Evolutionary conservation across 2,797 vertebrate genomes (phyloP), one percentile per base, ranked within the genome.

Genomic region (Champsocephalus gunnari): DNA sequence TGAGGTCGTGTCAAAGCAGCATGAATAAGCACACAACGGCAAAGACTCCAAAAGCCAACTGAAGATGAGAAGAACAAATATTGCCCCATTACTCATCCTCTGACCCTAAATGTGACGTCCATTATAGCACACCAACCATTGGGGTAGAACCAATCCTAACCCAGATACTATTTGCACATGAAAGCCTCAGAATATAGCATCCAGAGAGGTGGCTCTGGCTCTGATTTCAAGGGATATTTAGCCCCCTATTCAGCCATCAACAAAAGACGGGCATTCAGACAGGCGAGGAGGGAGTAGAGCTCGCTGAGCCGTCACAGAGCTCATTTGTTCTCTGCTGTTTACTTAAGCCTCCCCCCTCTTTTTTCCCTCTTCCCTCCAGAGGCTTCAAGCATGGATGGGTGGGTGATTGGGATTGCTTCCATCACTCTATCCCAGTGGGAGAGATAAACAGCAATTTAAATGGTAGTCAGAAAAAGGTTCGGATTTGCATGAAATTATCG

Each of bases 301-400:
- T 90, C 60, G 89, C 84, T 77, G 88, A 89, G 90, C 95, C 83
- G 81, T 94, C 95, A 94, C 93, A 94, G 92, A 92, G 89, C 93
- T 93, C 92, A 93, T 95, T 96, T 95, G 94, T 95, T 95, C 94
- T 93, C 79, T 86, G 88, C 93, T 95, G 94, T 96, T 96, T 95
- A 94, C 92, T 95, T 95, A 95, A 96, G 93, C 83, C 84, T 82
- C 79, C 83, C 80, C 88, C 87, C 87, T 88, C 85, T 89, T 91
- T 91, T 90, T 79, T 38, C 8, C 34, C 87, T 88, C 89, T 80
- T 74, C 66, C 82, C 89, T 91, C 84, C 79, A 84, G 89, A 90
- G 92, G 90, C 92, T 93, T 93, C 85, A 91, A 90, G 91, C 88
- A 77, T 85, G 94, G 92, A 91, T 91, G 88, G 85, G 81, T 83